These are phyloP conservation scores for Coelinius sp. DNA, from an alignment of 2,888 invertebrate species.

Conservation along the genomic window DNA sequence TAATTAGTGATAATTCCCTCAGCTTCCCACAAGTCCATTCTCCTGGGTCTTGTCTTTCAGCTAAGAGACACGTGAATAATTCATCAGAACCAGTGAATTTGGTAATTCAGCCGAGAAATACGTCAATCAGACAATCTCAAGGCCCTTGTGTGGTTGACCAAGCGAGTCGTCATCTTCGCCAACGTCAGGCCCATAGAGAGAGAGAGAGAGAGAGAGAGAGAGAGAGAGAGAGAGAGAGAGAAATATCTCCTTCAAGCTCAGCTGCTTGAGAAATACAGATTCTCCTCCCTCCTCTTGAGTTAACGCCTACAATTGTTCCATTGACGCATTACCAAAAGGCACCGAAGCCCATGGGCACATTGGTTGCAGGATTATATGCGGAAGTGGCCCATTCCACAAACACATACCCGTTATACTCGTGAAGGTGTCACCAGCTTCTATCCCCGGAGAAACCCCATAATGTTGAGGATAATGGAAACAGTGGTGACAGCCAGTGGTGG, in stretches of 20 bases:
- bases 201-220: neutral
- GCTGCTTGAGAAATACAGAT: neutral
- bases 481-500: constrained; percentile 29
- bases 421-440: constrained; percentile 30
- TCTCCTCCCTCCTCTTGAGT: neutral
- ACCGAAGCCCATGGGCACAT: neutral
- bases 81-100: neutral
- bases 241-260: neutral
- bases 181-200: neutral
- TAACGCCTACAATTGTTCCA: neutral
- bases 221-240: neutral
- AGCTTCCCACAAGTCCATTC: no score
- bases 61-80: neutral
- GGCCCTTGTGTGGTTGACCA: neutral
- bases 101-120: neutral
- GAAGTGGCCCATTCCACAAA: neutral
- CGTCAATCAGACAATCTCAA: neutral
- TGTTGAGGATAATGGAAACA: constrained; percentile 38
- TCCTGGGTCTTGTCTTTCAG: neutral
- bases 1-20: no score
- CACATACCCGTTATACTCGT: constrained; percentile 3
- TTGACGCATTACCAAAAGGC: neutral
- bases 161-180: neutral
- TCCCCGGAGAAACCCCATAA: constrained; percentile 33
- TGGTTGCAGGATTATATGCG: neutral